Conservation (phyloP, 2,113 vertebrate genomes). For the Bujurquina vittata region DNA sequence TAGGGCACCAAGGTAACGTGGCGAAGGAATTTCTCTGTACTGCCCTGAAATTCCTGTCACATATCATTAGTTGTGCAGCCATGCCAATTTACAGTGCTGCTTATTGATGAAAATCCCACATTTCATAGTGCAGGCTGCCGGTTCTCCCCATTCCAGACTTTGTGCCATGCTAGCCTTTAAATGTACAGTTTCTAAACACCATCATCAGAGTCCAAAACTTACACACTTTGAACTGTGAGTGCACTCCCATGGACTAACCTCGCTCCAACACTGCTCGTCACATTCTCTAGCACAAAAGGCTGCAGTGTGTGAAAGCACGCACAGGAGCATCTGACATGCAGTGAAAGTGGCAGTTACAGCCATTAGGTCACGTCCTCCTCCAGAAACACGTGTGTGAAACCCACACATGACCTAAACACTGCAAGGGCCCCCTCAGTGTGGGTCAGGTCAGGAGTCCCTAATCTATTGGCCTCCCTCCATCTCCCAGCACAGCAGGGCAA, state of each 20-base stretch:
- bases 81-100: neutral
- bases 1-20: neutral
- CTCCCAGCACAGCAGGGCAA: neutral
- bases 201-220: neutral
- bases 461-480: neutral
- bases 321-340: neutral
- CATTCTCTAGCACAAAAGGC: neutral
- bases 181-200: neutral
- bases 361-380: slow-evolving; percentile 7
- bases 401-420: slow-evolving; percentile 16
- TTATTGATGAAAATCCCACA: neutral
- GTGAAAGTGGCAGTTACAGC: slow-evolving; percentile 28
- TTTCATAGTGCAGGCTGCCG: neutral
- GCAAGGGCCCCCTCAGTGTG: neutral
- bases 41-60: neutral
- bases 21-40: neutral
- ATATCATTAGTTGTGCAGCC: fast-evolving
- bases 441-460: slow-evolving; percentile 12
- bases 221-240: neutral
- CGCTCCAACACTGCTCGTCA: neutral
- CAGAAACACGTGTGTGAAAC: slow-evolving; percentile 39
- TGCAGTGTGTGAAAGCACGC: neutral
- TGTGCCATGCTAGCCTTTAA: neutral
- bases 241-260: neutral
- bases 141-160: neutral